A percentile compares a stretch with the other conserved stretches of the same genome.
These are phyloP conservation scores for Geophilus truncorum DNA, from an alignment of 2,888 invertebrate genomes.

Conservation along the genomic window DNA sequence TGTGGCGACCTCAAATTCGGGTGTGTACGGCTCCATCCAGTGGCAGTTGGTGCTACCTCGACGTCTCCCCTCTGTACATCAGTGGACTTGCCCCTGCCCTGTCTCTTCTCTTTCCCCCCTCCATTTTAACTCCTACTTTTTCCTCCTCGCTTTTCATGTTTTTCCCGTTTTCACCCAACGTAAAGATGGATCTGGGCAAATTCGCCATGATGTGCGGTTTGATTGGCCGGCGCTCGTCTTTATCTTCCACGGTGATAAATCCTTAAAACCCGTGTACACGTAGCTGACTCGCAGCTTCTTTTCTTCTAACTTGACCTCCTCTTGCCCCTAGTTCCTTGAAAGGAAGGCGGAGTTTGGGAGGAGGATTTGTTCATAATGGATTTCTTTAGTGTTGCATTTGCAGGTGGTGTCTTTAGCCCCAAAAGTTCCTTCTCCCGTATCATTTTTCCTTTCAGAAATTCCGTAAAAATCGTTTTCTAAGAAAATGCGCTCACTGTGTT, in stretches of 20 bases:
- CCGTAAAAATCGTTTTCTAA: background rate
- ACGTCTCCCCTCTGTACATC: background rate
- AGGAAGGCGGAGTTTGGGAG: background rate
- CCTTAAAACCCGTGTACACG: background rate
- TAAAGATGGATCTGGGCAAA: background rate
- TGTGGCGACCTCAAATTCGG: slow-evolving; percentile 20
- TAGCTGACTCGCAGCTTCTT: background rate
- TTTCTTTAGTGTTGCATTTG: background rate
- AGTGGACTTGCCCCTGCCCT: background rate
- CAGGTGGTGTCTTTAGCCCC: background rate
- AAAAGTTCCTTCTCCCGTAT: background rate
- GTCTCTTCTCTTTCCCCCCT: background rate
- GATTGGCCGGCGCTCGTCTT: background rate
- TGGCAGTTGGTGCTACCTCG: background rate
- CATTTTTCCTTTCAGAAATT: background rate
- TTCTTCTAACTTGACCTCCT: background rate
- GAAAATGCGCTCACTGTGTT: background rate
- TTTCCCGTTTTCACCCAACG: background rate
- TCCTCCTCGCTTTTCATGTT: background rate
- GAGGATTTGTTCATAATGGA: background rate
- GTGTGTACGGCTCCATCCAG: slow-evolving; percentile 19
- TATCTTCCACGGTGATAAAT: background rate
- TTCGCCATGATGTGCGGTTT: background rate
- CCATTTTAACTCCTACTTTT: background rate
- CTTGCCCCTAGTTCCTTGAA: slow-evolving; percentile 14